Percentiles rank a stretch among this genome's conserved stretches.
Conservation (phyloP, 2,888 invertebrate species). For the Monopis laevigella region DNA sequence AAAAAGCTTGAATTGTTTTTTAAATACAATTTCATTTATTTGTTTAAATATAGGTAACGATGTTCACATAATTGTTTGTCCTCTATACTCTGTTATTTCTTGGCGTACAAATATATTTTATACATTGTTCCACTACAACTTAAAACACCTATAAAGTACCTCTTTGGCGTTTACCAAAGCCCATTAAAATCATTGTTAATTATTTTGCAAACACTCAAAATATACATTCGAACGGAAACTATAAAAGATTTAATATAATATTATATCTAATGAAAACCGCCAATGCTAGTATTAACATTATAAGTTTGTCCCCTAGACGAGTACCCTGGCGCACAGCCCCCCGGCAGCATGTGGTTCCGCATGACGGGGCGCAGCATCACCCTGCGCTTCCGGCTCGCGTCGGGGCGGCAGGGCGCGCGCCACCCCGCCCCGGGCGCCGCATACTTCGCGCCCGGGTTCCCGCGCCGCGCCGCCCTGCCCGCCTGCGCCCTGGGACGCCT, state of each 20-base stretch:
- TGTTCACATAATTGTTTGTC: no score
- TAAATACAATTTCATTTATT: no score
- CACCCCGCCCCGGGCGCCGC: constrained; percentile 84
- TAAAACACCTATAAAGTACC: no score
- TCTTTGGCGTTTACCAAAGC: no score
- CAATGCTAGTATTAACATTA: neutral
- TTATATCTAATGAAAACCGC: neutral
- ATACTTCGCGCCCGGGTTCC: constrained; percentile 91
- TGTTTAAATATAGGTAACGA: no score
- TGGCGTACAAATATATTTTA: no score
- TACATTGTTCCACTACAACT: no score
- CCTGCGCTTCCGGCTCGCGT: no score
- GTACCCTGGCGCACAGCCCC: constrained; percentile 85
- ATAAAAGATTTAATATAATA: neutral
- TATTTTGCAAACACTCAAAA: neutral
- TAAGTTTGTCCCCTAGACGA: constrained; percentile 31
- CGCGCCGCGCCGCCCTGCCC: constrained; percentile 83
- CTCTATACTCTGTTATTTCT: no score
- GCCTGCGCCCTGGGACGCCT: constrained; percentile 83
- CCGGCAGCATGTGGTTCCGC: constrained; percentile 88
- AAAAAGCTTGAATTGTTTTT: no score
- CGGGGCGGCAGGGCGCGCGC: constrained; percentile 80
- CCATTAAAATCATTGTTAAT: no score
- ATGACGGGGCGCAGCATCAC: no score
- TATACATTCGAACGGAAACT: neutral